Evolutionary conservation across 2,888 invertebrate species (phyloP).

Genomic region (Halictus ligatus): DNA sequence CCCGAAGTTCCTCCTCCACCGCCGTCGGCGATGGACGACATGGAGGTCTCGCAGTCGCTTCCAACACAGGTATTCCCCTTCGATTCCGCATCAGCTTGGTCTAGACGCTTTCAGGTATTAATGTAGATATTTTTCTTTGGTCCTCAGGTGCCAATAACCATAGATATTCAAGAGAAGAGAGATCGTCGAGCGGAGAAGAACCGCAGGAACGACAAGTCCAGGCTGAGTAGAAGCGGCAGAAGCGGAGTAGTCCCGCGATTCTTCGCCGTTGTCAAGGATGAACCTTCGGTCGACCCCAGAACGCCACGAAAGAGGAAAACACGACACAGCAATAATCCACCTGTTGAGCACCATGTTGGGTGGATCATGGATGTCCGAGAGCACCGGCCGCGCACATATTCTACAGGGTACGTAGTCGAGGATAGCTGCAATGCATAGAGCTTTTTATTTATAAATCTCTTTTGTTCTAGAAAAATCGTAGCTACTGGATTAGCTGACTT

Average conservation of each 20-base stretch:
- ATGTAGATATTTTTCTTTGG: background rate
- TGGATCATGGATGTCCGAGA: constrained; percentile 98
- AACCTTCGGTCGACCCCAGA: constrained; percentile 87
- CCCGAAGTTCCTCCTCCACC: constrained; percentile 94
- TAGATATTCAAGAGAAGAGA: constrained; percentile 73
- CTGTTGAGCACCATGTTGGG: constrained; percentile 97
- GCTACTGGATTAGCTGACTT: no score
- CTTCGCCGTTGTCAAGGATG: constrained; percentile 96
- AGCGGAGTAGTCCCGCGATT: constrained; percentile 91
- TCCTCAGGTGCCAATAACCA: constrained; percentile 43
- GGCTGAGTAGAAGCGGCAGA: constrained; percentile 67
- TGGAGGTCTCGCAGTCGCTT: constrained; percentile 75
- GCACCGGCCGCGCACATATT: constrained; percentile 91
- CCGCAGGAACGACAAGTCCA: constrained; percentile 73
- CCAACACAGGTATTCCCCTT: constrained; percentile 67
- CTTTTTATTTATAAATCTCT: background rate
- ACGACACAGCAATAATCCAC: constrained; percentile 96
- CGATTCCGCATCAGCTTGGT: background rate
- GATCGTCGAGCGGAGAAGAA: constrained; percentile 75
- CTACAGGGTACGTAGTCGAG: constrained; percentile 87
- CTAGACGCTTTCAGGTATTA: background rate
- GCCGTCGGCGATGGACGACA: constrained; percentile 85
- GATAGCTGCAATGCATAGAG: background rate
- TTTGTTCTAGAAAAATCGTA: background rate
- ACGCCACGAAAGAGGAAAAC: constrained; percentile 95